A percentile compares a stretch with the other conserved stretches of the same genome.
Evolutionary conservation across 2,797 vertebrate genomes (phyloP).

Genomic region (Pangasius mekongensis): DNA sequence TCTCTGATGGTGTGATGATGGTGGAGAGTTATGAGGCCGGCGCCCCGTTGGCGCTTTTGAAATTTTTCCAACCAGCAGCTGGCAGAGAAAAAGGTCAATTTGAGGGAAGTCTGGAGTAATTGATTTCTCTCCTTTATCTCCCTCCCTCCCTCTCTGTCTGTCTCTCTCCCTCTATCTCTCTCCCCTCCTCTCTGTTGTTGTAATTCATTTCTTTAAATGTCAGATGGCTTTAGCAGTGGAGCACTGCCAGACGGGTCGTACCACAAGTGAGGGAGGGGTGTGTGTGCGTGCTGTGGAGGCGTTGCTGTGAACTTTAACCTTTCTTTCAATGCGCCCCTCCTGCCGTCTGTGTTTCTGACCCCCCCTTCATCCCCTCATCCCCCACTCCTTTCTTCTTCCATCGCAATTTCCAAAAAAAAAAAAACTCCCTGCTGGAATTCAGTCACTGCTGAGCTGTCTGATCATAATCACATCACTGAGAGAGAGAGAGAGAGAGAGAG

Average conservation of each 20-base stretch:
- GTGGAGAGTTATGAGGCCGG: constrained; percentile 29
- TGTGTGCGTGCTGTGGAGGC: constrained; percentile 2
- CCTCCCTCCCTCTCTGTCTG: constrained; percentile 45
- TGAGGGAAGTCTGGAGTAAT: constrained; percentile 62
- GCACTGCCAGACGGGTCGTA: constrained; percentile 69
- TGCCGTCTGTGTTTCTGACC: constrained; percentile 4
- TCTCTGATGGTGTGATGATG: constrained; percentile 5
- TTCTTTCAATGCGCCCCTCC: constrained; percentile 22
- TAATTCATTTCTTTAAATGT: constrained; percentile 73
- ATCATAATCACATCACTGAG: constrained; percentile 77
- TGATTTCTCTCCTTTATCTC: constrained; percentile 49
- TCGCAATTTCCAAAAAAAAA: constrained; percentile 42
- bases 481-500: background rate
- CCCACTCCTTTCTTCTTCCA: constrained; percentile 24
- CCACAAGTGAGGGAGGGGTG: constrained; percentile 21
- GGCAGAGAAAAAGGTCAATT: constrained; percentile 73
- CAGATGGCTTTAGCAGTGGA: constrained; percentile 75
- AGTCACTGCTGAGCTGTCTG: constrained; percentile 79
- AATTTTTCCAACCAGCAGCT: constrained; percentile 55
- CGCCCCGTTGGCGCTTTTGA: constrained; percentile 52
- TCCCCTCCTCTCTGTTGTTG: constrained; percentile 53
- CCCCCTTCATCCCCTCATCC: background rate
- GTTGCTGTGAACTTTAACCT: constrained; percentile 50
- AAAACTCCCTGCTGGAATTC: constrained; percentile 77
- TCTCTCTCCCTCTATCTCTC: background rate